Evolutionary conservation across 2,888 invertebrate genomes (phyloP).

Genomic region (Sphaerophoria rueppellii): DNA sequence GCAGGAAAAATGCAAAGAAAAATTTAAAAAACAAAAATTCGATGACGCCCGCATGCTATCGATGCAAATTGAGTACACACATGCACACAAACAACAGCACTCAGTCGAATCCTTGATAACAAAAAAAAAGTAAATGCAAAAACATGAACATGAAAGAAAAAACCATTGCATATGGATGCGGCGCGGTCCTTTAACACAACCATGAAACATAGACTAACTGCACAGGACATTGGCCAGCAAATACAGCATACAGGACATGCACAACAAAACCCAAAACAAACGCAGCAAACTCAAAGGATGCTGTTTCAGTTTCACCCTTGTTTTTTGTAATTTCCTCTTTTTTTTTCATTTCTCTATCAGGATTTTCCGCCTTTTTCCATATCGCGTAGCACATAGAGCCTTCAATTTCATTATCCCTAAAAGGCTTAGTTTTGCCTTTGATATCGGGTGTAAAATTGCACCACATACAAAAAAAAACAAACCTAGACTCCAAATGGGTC

Average conservation of each 20-base stretch:
- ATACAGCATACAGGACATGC: slow-evolving; percentile 50
- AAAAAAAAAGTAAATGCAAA: slow-evolving; percentile 51
- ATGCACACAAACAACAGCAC: slow-evolving; percentile 55
- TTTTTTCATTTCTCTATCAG: background rate
- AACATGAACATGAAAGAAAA: slow-evolving; percentile 17
- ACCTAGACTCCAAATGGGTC: slow-evolving; percentile 61
- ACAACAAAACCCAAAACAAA: slow-evolving; percentile 63
- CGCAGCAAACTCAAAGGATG: slow-evolving; percentile 68
- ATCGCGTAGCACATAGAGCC: slow-evolving; percentile 58
- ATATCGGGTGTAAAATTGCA: slow-evolving; percentile 56
- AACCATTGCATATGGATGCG: slow-evolving; percentile 61
- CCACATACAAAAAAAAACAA: slow-evolving; percentile 28
- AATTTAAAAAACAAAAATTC: slow-evolving; percentile 20
- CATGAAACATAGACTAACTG: background rate
- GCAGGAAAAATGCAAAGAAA: slow-evolving; percentile 32
- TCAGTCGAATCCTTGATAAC: slow-evolving; percentile 41
- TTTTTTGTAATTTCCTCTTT: background rate
- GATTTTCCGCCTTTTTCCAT: slow-evolving; percentile 40
- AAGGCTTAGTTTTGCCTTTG: slow-evolving; percentile 69
- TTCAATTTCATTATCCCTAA: slow-evolving; percentile 72
- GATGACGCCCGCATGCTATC: slow-evolving; percentile 52
- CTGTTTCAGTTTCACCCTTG: slow-evolving; percentile 24
- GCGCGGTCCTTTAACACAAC: slow-evolving; percentile 50
- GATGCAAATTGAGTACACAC: slow-evolving; percentile 50
- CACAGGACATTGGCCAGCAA: too few relatives aligned